phyloP scores from a whole-genome alignment of 2,797 vertebrate species.

The Sebastolobus alascanus region DNA sequence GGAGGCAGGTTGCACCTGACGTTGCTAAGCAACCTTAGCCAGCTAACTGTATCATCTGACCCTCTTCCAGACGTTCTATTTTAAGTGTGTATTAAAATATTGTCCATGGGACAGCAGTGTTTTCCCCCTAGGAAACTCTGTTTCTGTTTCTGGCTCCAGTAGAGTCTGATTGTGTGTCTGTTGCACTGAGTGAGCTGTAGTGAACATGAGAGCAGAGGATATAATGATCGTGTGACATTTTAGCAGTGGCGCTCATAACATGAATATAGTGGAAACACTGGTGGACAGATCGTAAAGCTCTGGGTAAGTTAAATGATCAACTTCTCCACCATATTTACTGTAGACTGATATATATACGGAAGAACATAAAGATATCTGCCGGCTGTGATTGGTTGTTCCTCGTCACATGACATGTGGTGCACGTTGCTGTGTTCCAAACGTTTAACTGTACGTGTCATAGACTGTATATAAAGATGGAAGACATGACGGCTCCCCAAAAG shows the following conservation, averaged over 20 bases:
- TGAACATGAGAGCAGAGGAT: background rate
- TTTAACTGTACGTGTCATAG: too few relatives aligned
- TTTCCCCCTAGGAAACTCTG: fast-evolving
- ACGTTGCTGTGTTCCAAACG: too few relatives aligned
- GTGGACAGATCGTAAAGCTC: background rate
- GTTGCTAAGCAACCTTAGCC: background rate
- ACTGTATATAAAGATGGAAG: too few relatives aligned
- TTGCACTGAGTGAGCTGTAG: background rate
- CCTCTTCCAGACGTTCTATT: background rate
- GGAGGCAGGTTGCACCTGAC: background rate
- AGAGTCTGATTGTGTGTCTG: background rate
- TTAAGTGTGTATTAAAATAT: background rate
- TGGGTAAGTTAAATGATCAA: background rate
- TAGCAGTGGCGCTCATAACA: background rate
- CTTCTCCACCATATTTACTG: too few relatives aligned
- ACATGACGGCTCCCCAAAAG: too few relatives aligned
- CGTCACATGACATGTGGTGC: too few relatives aligned
- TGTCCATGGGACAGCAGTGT: background rate
- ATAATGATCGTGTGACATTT: background rate
- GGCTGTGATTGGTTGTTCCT: too few relatives aligned
- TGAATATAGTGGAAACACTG: background rate
- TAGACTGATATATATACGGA: too few relatives aligned
- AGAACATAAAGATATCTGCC: too few relatives aligned
- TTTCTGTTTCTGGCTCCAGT: too few relatives aligned
- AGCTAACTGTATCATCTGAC: background rate